phyloP scores from a whole-genome alignment of 92 coral and sea anemone genomes.

The Actinernus sp. region DNA sequence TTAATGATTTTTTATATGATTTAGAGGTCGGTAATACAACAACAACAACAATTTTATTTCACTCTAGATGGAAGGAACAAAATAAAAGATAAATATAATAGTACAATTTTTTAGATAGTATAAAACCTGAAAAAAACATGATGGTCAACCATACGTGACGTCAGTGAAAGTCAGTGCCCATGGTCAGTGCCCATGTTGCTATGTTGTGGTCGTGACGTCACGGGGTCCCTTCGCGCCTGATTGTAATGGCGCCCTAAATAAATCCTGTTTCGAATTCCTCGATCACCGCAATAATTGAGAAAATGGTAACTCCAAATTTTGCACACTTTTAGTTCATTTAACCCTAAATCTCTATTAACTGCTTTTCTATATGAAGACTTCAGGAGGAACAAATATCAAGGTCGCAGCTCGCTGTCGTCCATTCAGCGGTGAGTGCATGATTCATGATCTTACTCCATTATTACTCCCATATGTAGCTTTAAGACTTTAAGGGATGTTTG shows the following conservation, averaged over 20 bases:
- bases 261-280: conserved; percentile 71
- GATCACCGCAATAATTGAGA: conserved; percentile 71
- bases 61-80: too few relatives aligned
- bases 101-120: too few relatives aligned
- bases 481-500: too few relatives aligned
- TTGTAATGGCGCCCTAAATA: conserved; percentile 30
- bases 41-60: too few relatives aligned
- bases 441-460: too few relatives aligned
- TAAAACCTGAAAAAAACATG: too few relatives aligned
- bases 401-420: conserved; percentile 99
- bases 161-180: too few relatives aligned
- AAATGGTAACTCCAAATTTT: conserved; percentile 64
- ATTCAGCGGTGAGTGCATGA: conserved; percentile 91
- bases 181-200: conserved; percentile 78
- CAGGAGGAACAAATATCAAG: conserved; percentile 71
- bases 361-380: conserved; percentile 61
- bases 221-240: conserved; percentile 30
- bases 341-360: conserved; percentile 4
- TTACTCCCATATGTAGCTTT: too few relatives aligned
- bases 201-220: conserved; percentile 95
- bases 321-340: neutral
- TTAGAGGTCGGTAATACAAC: too few relatives aligned
- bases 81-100: too few relatives aligned
- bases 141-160: too few relatives aligned
- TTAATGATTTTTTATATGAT: too few relatives aligned